Conservation (phyloP, 2,888 invertebrate species). For the Cephus spinipes region DNA sequence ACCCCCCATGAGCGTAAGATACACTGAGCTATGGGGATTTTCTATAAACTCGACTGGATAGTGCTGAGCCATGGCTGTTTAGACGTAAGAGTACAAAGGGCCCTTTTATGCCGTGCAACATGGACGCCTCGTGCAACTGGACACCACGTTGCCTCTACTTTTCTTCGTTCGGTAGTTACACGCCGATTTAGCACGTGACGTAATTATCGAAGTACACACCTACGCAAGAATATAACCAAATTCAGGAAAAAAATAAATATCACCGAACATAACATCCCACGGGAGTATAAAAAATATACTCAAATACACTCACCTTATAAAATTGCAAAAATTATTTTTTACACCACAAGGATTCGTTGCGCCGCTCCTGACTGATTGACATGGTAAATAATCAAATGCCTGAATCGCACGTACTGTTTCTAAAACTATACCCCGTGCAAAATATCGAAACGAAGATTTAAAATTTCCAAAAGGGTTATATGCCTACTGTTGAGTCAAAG, state of each 20-base stretch:
- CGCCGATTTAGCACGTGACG: constrained; percentile 22
- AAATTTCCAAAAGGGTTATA: background rate
- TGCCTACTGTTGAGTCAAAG: background rate
- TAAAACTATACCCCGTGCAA: background rate
- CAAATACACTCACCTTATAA: background rate
- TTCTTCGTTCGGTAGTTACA: constrained; percentile 17
- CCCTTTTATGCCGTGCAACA: constrained; percentile 51
- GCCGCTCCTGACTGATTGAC: background rate
- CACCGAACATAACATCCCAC: background rate
- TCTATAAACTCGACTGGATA: constrained; percentile 48
- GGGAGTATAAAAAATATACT: background rate
- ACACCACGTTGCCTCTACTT: constrained; percentile 55
- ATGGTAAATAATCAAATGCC: background rate
- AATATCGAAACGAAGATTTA: background rate
- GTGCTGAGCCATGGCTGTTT: constrained; percentile 41
- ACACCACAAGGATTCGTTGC: background rate
- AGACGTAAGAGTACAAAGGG: constrained; percentile 55
- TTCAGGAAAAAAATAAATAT: background rate
- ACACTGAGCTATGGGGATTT: constrained; percentile 42
- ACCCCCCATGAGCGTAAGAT: constrained; percentile 53
- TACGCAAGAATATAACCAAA: background rate
- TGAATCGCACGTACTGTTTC: background rate
- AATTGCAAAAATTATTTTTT: background rate
- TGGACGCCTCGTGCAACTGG: constrained; percentile 57
- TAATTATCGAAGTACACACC: constrained; percentile 19